Base-by-base conservation (phyloP, 2,797 vertebrate genomes). In the Limnodromus scolopaceus region DNA sequence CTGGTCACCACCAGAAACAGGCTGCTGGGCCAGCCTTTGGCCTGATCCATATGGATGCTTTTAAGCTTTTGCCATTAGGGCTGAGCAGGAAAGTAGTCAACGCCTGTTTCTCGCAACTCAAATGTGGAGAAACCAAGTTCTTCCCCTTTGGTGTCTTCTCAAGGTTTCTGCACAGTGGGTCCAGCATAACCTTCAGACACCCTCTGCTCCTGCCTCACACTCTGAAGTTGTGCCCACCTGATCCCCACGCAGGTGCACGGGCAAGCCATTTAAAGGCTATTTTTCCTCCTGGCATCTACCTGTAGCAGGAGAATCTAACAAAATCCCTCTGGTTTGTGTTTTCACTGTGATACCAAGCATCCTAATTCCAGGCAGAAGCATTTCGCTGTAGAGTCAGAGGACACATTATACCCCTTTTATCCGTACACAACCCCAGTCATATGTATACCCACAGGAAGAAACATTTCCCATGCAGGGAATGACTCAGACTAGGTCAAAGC, bases 401-500 rank as follows among this genome's bases (percentile, higher is more conserved):
- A 85, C 1, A 1, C 32, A 74, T 93, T 85, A 91, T 61, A 64
- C 25, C 55, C 54, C 65, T 97, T 95, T 91, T 61, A 89, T 92
- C 84, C 43, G 81, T 53, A 91, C 71, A 71, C 93, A 96, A n/a
- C 92, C 93, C 89, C 71, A 91, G 91, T 24, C 89, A 87, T 93
- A 84, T 36, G 64, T 89, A 70, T 93, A 79, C 91, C 78, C 86
- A 89, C 89, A 87, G 96, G 93, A 96, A 83, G 87, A 85, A 92
- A 74, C 0, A 0, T 64, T 94, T 89, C 53, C 91, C 89, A 38
- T 85, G 81, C 78, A 93, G 89, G 28, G 91, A 89, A 92, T 97
- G 93, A 96, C 89, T 97, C 96, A 96, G 92, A 87, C 71, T 93
- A 39, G 89, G 96, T 91, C 91, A 92, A 93, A 89, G 89, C 60